A percentile compares a stretch with the other conserved stretches of the same genome.
Conservation (phyloP, 2,113 vertebrate species). For the Petrocephalus zakoni region DNA sequence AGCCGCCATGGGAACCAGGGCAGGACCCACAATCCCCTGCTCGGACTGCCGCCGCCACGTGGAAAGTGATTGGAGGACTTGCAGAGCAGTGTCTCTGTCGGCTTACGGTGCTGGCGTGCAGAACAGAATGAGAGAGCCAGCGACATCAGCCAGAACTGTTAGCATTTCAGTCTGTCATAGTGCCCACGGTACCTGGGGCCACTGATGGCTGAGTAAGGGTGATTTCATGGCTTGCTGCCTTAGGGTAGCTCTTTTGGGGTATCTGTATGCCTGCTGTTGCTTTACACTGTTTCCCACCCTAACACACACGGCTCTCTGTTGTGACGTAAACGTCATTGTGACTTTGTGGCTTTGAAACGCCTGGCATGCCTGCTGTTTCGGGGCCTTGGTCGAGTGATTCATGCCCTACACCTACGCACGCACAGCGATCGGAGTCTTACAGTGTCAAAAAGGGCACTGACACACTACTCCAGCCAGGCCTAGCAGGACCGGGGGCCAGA, state of each 20-base stretch:
- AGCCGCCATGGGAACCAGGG: neutral
- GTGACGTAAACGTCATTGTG: neutral
- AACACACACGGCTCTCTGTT: neutral
- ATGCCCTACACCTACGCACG: neutral
- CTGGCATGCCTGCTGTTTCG: neutral
- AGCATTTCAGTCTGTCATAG: neutral
- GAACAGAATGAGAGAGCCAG: neutral
- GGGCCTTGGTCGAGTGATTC: neutral
- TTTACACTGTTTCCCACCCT: neutral
- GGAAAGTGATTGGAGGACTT: neutral
- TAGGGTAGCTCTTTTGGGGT: neutral
- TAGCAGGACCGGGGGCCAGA: conserved; percentile 18
- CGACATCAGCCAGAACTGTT: neutral
- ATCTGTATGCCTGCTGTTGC: neutral
- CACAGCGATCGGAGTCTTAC: no score
- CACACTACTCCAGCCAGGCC: conserved; percentile 49
- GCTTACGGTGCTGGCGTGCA: neutral
- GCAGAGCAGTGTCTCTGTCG: neutral
- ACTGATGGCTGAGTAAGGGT: neutral
- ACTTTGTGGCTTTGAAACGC: neutral
- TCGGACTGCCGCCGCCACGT: neutral
- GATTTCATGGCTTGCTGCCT: neutral
- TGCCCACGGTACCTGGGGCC: neutral
- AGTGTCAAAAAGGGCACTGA: conserved; percentile 33
- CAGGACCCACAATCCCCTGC: neutral